Evolutionary conservation across 1,140 invertebrate genomes (phyloP).

Genomic region (Semibalanus balanoides): DNA sequence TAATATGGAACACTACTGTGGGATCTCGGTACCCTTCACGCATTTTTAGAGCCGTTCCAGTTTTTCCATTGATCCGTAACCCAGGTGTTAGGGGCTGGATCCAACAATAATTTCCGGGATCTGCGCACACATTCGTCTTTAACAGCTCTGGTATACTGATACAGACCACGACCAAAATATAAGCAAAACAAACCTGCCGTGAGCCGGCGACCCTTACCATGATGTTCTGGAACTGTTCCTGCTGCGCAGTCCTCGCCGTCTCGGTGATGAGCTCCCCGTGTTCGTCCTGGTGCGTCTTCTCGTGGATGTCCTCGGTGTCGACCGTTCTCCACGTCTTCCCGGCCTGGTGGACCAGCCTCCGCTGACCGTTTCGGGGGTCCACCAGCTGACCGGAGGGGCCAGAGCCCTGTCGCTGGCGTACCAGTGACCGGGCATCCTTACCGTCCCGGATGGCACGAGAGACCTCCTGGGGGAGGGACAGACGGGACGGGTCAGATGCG

Average conservation of each 20-base stretch:
- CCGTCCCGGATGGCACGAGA: not conserved
- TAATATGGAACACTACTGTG: too few species aligned
- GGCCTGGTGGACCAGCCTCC: constrained; percentile 36
- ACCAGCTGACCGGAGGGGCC: not conserved
- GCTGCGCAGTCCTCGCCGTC: constrained; percentile 33
- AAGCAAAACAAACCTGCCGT: constrained; percentile 38
- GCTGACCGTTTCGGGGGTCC: not conserved
- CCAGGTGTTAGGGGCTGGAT: too few species aligned
- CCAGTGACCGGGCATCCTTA: not conserved
- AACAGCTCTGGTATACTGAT: too few species aligned
- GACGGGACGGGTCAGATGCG: too few species aligned
- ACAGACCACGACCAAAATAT: too few species aligned
- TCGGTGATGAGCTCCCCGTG: constrained; percentile 74
- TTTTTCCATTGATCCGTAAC: too few species aligned
- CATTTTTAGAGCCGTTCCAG: too few species aligned
- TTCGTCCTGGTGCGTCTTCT: constrained; percentile 24
- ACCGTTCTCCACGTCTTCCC: constrained; percentile 46
- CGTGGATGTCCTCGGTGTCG: constrained; percentile 62
- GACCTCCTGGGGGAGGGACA: not conserved
- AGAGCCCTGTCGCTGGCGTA: not conserved
- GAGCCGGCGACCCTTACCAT: constrained; percentile 58
- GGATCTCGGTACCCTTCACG: too few species aligned
- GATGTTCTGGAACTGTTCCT: constrained; percentile 43
- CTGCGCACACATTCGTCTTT: too few species aligned
- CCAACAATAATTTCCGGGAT: too few species aligned